Percentiles rank a stretch among this genome's conserved stretches.
Evolutionary conservation across 2,797 vertebrate species (phyloP).

Genomic region (Falco berigora): DNA sequence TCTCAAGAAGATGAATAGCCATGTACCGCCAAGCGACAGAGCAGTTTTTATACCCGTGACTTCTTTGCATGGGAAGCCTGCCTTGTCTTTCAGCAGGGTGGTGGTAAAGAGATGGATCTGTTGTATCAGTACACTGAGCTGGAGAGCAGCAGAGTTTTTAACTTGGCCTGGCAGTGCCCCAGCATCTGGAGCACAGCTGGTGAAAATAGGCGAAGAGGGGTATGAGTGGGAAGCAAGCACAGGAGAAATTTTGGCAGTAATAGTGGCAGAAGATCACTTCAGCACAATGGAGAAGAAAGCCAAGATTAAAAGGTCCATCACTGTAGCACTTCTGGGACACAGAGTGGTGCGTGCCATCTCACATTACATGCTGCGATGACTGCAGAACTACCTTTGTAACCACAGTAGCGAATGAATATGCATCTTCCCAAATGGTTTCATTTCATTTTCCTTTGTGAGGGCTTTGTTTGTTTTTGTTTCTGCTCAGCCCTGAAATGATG

Average conservation of each 20-base stretch:
- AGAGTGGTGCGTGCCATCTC: not conserved
- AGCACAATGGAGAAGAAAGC: not conserved
- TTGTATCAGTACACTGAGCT: not conserved
- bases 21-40: not conserved
- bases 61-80: not conserved
- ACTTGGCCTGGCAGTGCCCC: not conserved
- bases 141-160: not conserved
- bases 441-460: conserved; percentile 16
- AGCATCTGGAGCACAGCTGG: not conserved
- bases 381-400: not conserved
- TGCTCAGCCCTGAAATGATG: conserved; percentile 48
- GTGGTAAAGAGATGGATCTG: not conserved
- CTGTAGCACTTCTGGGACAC: not conserved
- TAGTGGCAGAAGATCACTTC: not conserved
- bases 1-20: not conserved
- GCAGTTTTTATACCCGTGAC: accelerated
- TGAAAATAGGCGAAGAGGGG: not conserved
- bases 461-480: conserved; percentile 51
- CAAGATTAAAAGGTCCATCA: not conserved
- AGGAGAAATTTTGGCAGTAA: not conserved
- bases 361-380: not conserved
- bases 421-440: not conserved
- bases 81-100: not conserved
- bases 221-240: not conserved
- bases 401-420: not conserved